Evolutionary conservation across 2,113 vertebrate genomes (phyloP), one percentile per base, ranked within the genome.

Genomic region (Bujurquina vittata): DNA sequence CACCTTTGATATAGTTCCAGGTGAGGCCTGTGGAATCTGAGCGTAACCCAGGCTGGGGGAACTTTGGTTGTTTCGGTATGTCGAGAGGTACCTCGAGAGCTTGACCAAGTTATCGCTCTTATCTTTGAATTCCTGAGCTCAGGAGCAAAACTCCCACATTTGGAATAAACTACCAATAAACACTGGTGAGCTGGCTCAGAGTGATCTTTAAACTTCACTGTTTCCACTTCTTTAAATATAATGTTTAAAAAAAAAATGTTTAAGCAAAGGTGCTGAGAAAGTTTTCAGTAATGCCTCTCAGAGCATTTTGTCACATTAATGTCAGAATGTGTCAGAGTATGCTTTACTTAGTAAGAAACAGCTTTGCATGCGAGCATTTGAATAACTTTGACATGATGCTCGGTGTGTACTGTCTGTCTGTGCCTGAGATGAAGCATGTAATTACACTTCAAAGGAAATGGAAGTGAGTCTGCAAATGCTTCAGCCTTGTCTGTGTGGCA

Each of bases 381-480:
- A 83, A 63, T 72, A 49, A 20, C 31, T 85, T 72, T 80, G 83
- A 85, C 75, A 82, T 61, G 67, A 69, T 61, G 37, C 43, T 56
- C 58, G 22, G 57, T 55, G 65, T 87, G 56, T 31, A 72, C 40
- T 46, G 26, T 14, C 10, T 90, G 85, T 84, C 81, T 83, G 35
- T 60, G 60, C 23, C 65, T 74, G 26, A 86, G 74, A 81, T 55
- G 78, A 90, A 83, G 61, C 77, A 26, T 88, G 79, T 85, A 88
- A 88, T 88, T 87, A 73, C 57, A 79, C 79, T 84, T 91, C 61
- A 88, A 89, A 91, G 75, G 67, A 65, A 85, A 69, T 31, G 4
- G 29, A 76, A 57, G 33, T 58, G 54, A 87, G 84, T 75, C 26
- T 80, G 62, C 75, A 67, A 80, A 86, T 61, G 12, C 46, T 15